Conservation (phyloP, 2,888 invertebrate species). For the Drosophila paramelanica region DNA sequence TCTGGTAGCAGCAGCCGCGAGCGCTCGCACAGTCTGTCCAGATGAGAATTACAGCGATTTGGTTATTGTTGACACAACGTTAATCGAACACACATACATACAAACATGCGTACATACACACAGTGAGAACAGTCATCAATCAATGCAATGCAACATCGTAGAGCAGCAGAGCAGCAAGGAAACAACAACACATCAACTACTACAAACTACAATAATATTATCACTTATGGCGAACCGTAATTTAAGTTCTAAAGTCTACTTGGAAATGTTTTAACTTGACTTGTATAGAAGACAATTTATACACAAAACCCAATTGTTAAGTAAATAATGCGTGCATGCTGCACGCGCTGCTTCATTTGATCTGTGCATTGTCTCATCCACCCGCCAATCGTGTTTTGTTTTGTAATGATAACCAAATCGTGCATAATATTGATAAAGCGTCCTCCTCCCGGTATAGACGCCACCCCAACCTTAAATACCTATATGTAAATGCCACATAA, state of each 20-base stretch:
- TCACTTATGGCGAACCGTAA: constrained; percentile 40
- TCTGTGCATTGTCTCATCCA: constrained; percentile 65
- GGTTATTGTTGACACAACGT: constrained; percentile 85
- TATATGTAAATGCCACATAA: constrained; percentile 62
- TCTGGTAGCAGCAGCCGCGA: constrained; percentile 86
- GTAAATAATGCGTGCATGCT: constrained; percentile 33
- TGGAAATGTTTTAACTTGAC: constrained; percentile 71
- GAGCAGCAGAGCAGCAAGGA: constrained; percentile 15
- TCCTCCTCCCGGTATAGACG: constrained; percentile 41
- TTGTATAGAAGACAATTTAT: constrained; percentile 67
- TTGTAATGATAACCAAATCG: constrained; percentile 81
- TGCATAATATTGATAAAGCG: constrained; percentile 65
- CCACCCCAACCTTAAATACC: constrained; percentile 36
- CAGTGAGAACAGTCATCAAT: constrained; percentile 42
- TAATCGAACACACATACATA: constrained; percentile 60
- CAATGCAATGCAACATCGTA: constrained; percentile 32
- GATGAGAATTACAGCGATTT: constrained; percentile 86
- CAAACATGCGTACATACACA: constrained; percentile 57
- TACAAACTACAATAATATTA: constrained; percentile 31
- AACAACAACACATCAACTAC: constrained; percentile 24
- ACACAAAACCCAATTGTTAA: constrained; percentile 51
- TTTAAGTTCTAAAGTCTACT: constrained; percentile 69
- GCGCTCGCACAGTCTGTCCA: constrained; percentile 87
- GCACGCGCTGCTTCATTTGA: constrained; percentile 45
- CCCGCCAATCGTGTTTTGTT: constrained; percentile 74